phyloP scores from a whole-genome alignment of 2,797 vertebrate genomes.

The Pogonophryne albipinna region DNA sequence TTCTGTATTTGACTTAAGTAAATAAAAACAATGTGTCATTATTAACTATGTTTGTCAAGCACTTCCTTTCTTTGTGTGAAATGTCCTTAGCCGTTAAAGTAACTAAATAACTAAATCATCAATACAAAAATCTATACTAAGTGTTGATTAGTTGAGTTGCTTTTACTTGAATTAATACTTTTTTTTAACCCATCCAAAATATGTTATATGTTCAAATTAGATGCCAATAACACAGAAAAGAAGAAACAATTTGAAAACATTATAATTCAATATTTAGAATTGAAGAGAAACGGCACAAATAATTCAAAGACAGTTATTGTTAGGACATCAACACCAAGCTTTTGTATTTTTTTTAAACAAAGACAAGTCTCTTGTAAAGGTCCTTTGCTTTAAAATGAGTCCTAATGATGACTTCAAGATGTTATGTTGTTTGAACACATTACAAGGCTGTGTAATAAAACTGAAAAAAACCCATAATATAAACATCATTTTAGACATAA shows the following conservation, averaged over 20 bases:
- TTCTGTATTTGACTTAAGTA: slow-evolving; percentile 50
- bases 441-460: too few relatives aligned
- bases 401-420: too few relatives aligned
- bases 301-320: background rate
- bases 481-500: too few relatives aligned
- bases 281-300: too few relatives aligned
- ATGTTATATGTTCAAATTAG: background rate
- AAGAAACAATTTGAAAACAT: background rate
- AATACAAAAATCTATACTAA: background rate
- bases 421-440: too few relatives aligned
- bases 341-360: background rate
- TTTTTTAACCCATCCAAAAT: background rate
- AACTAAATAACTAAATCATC: background rate
- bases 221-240: background rate
- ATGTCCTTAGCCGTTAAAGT: background rate
- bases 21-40: slow-evolving; percentile 69
- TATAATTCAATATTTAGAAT: too few relatives aligned
- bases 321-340: background rate
- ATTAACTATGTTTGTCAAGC: slow-evolving; percentile 31
- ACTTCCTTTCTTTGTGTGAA: slow-evolving; percentile 6
- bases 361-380: too few relatives aligned
- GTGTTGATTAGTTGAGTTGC: background rate
- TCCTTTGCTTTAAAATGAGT: too few relatives aligned
- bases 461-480: too few relatives aligned
- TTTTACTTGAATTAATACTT: background rate